Base-by-base conservation (phyloP, 2,797 vertebrate genomes). In the Siniperca undulata region DNA sequence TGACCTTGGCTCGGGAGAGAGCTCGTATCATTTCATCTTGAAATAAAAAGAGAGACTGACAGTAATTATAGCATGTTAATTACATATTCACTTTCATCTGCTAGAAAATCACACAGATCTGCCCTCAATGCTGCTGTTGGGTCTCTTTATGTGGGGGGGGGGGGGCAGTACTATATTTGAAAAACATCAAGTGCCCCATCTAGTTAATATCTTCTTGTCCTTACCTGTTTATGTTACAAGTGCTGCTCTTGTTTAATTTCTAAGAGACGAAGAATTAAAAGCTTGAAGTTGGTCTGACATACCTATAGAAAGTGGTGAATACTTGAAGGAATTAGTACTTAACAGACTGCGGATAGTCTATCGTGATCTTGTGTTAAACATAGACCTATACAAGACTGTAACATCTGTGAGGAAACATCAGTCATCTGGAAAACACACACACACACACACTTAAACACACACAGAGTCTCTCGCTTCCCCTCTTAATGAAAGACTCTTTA, bases 11-110 rank as follows among this genome's bases (percentile, higher is more conserved):
- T 97, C 94, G 95, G 95, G 95, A 96, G 95, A 95, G 94, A 93
- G 96, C 93, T 95, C 92, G 87, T 94, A 96, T 96, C 95, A 97
- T 97, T 97, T 97, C 96, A 97, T 97, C 96, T 97, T 96, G 96
- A 95, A 97, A 97, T 96, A 96, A 97, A 96, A 96, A 96, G 96
- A 96, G 95, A 96, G 96, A 96, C 95, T 96, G 96, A 94, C 94
- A 94, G 96, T 96, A 97, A 97, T 98, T 97, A 97, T 90, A 95
- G 95, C 94, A 92, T 93, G 95, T 96, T 98, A 97, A 98, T 98
- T 97, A 96, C 94, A 95, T 95, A 97, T 98, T 97, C 97, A 97
- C 97, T 97, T 97, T 98, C 95, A 98, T 97, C 95, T 89, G 56
- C 36, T 30, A 13, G 66, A 88, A 80, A 86, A 89, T 88, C 80